Conservation (phyloP, 37 sponge, comb jelly and placozoan genomes). For the Haliclona indistincta region DNA sequence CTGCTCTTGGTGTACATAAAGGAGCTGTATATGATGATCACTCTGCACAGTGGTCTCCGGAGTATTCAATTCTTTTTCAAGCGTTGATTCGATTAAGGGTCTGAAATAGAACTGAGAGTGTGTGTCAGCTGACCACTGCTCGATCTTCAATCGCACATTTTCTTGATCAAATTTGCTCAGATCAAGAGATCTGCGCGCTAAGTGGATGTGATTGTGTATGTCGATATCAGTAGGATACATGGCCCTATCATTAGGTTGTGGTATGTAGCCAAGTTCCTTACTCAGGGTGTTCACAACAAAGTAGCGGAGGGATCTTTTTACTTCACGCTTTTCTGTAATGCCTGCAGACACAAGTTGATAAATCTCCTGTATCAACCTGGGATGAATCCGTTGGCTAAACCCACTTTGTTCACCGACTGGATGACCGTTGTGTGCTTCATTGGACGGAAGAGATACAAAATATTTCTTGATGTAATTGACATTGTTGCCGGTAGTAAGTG, state of each 20-base stretch:
- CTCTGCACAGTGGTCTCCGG: neutral
- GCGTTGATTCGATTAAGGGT: slow-evolving; percentile 1
- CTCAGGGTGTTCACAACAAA: neutral
- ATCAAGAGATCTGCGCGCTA: slow-evolving; percentile 6
- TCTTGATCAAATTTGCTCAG: slow-evolving; percentile 33
- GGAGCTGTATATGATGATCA: neutral
- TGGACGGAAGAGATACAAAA: slow-evolving; percentile 15
- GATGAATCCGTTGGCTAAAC: slow-evolving; percentile 29
- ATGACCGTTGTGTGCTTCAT: slow-evolving; percentile 34
- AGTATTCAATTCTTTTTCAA: neutral
- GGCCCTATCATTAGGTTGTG: slow-evolving; percentile 4
- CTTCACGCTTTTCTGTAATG: too few relatives aligned
- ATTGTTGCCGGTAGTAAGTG: neutral
- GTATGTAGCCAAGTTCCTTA: slow-evolving; percentile 4
- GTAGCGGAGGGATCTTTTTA: too few relatives aligned
- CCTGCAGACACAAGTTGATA: slow-evolving; percentile 11
- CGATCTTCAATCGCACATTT: slow-evolving; percentile 16
- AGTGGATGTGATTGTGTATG: slow-evolving; percentile 11
- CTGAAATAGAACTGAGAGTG: neutral
- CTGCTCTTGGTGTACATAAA: slow-evolving; percentile 32
- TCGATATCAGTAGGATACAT: slow-evolving; percentile 19
- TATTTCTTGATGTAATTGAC: neutral
- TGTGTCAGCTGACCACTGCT: neutral
- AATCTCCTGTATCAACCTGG: slow-evolving; percentile 18
- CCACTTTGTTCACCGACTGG: slow-evolving; percentile 6